Conservation (phyloP, 2,113 vertebrate species). For the Phalacrocorax brasilianus region DNA sequence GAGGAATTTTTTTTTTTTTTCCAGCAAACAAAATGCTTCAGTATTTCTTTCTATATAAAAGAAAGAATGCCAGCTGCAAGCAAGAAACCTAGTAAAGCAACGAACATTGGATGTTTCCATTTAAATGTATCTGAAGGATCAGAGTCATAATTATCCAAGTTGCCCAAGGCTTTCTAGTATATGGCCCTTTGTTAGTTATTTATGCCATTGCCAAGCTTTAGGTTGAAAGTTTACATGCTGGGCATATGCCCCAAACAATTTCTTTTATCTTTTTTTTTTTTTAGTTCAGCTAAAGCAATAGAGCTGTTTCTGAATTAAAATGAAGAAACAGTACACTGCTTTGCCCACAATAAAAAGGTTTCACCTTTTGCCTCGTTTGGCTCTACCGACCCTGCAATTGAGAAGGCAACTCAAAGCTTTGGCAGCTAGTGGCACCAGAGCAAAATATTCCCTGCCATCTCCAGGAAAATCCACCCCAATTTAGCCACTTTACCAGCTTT, state of each 20-base stretch:
- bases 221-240: background rate
- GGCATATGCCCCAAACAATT: background rate
- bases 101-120: background rate
- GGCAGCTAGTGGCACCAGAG: background rate
- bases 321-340: background rate
- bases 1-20: background rate
- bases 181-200: background rate
- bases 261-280: background rate
- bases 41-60: background rate
- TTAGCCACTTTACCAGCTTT: background rate
- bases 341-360: background rate
- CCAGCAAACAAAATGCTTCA: background rate
- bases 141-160: background rate
- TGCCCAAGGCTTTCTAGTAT: background rate
- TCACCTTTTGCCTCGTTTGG: background rate
- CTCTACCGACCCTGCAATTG: background rate
- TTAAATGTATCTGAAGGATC: background rate
- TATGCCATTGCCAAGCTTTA: background rate
- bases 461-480: background rate
- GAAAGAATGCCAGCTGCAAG: background rate
- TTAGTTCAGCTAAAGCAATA: background rate
- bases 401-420: background rate
- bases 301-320: background rate
- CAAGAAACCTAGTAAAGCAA: background rate
- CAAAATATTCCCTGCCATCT: background rate